Base-by-base conservation (phyloP, 2,888 invertebrate genomes). In the Scaeva pyrastri region DNA sequence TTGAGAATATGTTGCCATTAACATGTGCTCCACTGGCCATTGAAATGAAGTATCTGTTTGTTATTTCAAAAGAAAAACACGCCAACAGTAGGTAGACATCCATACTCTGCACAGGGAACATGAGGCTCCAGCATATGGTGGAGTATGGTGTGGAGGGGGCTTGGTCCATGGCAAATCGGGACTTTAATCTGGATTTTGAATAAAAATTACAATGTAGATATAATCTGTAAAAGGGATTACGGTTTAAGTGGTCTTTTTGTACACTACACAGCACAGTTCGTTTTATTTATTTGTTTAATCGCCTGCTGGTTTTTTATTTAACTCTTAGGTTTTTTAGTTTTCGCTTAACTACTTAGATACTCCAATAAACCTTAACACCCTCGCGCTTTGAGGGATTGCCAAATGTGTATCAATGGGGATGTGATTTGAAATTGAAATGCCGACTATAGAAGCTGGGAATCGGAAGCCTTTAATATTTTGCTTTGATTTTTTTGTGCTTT, bases 191-290 rank as follows among this genome's bases (percentile, higher is more conserved):
- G 73, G 39, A 39, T 52, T 68, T 72, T 62, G 68, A 83, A 73
- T 72, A 66, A 68, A 83, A 77, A 62, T 73, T 77, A 78, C 78
- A 68, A 73, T 68, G 39, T 68, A 55, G 82, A 78, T 68, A 58
- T 68, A 72, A 76, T 76, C 81, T 23, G 55, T 52, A 39, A 50
- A 66, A 23, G 26, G 39, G 68, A 68, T 76, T 68, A 68, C 58
- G 45, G 56, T 45, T 78, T 56, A 71, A 78, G 62, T 64, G 77
- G 62, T 77, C 19, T 39, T 60, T 58, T 58, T 39, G 58, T 58
- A 7, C 16, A n/a, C n/a, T n/a, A n/a, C n/a, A n/a, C n/a, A n/a
- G n/a, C n/a, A 39, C 21, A 39, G 19, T 58, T 58, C 16, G 58
- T 58, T 58, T 14, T 36, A 56, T 58, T 39, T 19, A 4, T 68